A percentile compares a stretch with the other conserved stretches of the same genome.
phyloP scores from a whole-genome alignment of 2,797 vertebrate genomes.

The Crax fasciolata region DNA sequence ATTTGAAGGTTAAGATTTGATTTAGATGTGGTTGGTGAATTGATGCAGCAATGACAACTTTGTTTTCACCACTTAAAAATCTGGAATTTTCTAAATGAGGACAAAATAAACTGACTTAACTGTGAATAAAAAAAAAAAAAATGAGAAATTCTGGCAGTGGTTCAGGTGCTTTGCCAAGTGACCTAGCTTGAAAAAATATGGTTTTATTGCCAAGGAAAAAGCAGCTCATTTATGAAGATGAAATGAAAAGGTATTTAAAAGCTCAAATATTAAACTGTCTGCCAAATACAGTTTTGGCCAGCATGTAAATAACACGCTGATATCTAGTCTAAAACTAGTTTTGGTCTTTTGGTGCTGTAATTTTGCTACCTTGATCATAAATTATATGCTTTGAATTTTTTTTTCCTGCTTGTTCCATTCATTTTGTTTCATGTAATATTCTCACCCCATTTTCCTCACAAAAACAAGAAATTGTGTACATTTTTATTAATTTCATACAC shows the following conservation, averaged over 20 bases:
- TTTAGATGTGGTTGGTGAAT: neutral
- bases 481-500: neutral
- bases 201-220: conserved; percentile 46
- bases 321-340: conserved; percentile 19
- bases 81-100: neutral
- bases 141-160: neutral
- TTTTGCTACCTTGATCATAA: neutral
- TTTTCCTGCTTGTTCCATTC: neutral
- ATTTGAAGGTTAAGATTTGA: neutral
- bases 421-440: neutral
- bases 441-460: fast-evolving
- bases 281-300: conserved; percentile 10
- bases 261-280: neutral
- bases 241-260: conserved; percentile 21
- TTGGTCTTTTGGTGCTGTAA: neutral
- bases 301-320: neutral
- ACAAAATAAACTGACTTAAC: conserved; percentile 7
- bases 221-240: conserved; percentile 25
- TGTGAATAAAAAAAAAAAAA: neutral
- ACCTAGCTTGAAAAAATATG: conserved; percentile 28
- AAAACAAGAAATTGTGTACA: neutral
- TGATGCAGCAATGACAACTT: neutral
- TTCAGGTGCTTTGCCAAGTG: conserved; percentile 46
- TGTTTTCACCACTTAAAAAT: neutral
- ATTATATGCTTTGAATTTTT: neutral